A percentile compares a stretch with the other conserved stretches of the same genome.
phyloP scores from a whole-genome alignment of 2,888 invertebrate genomes.

The Polia nebulosa region DNA sequence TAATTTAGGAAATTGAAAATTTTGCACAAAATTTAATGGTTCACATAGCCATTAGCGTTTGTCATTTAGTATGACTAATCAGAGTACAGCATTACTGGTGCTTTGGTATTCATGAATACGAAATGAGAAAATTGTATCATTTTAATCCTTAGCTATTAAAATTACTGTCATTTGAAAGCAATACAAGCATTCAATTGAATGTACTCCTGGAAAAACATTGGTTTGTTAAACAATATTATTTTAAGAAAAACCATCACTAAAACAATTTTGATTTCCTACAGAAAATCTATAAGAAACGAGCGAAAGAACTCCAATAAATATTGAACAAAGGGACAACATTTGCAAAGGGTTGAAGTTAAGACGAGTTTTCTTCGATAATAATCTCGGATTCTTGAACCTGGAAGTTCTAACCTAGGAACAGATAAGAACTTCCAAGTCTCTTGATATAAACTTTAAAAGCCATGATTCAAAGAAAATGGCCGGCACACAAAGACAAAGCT shows the following conservation, averaged over 20 bases:
- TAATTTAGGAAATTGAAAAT: constrained; percentile 46
- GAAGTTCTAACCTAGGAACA: constrained; percentile 65
- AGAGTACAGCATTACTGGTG: constrained; percentile 11
- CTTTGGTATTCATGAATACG: constrained; percentile 29
- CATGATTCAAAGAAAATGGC: constrained; percentile 68
- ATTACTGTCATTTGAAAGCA: background rate
- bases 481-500: constrained; percentile 61
- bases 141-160: background rate
- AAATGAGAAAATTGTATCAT: constrained; percentile 8
- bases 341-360: constrained; percentile 61
- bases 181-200: background rate
- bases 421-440: constrained; percentile 74
- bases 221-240: background rate
- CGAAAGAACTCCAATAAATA: constrained; percentile 56
- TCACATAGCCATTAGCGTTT: constrained; percentile 27
- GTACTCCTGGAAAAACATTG: background rate
- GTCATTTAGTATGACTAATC: constrained; percentile 37
- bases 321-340: constrained; percentile 60
- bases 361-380: constrained; percentile 63
- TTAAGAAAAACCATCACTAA: background rate
- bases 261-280: constrained; percentile 13
- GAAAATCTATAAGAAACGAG: constrained; percentile 34
- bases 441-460: constrained; percentile 67
- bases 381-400: constrained; percentile 67
- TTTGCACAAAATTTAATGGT: constrained; percentile 18